Conservation (phyloP, 2,888 invertebrate genomes). For the Idaea straminata region DNA sequence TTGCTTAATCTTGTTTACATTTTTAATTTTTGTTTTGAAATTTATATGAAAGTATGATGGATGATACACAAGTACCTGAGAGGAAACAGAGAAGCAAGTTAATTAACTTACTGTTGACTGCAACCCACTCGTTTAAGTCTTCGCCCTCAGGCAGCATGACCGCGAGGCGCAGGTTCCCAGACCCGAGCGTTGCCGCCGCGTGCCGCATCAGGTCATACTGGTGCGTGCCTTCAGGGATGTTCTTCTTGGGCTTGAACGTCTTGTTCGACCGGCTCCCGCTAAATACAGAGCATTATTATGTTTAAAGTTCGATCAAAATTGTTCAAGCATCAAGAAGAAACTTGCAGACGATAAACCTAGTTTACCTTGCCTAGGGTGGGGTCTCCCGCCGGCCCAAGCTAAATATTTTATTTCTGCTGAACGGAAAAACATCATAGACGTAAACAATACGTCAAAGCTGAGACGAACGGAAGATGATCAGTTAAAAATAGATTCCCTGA, state of each 20-base stretch:
- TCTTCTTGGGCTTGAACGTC: conserved; percentile 99
- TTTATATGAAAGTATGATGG: too few relatives aligned
- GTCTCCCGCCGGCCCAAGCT: conserved; percentile 9
- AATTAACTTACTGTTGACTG: conserved; percentile 95
- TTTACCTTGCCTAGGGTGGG: background rate
- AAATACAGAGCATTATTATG: conserved; percentile 20
- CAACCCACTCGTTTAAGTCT: conserved; percentile 99
- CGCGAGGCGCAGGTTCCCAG: conserved; percentile 96
- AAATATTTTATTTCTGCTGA: conserved; percentile 30
- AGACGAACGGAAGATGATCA: conserved; percentile 44
- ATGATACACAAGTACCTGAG: too few relatives aligned
- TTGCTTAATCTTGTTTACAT: too few relatives aligned
- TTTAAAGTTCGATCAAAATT: background rate
- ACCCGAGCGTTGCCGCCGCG: conserved; percentile 98
- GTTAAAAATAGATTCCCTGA: conserved; percentile 58
- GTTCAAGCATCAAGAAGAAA: background rate
- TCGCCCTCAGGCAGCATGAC: conserved; percentile 99
- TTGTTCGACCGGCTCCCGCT: conserved; percentile 95
- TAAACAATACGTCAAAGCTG: conserved; percentile 63
- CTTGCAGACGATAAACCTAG: background rate
- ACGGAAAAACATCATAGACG: conserved; percentile 40
- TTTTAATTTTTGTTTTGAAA: too few relatives aligned
- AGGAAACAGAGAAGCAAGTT: background rate
- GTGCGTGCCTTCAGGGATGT: conserved; percentile 98
- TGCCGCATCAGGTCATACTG: conserved; percentile 99